Conservation (phyloP, 1,140 invertebrate genomes). For the Cephus cinctus region DNA sequence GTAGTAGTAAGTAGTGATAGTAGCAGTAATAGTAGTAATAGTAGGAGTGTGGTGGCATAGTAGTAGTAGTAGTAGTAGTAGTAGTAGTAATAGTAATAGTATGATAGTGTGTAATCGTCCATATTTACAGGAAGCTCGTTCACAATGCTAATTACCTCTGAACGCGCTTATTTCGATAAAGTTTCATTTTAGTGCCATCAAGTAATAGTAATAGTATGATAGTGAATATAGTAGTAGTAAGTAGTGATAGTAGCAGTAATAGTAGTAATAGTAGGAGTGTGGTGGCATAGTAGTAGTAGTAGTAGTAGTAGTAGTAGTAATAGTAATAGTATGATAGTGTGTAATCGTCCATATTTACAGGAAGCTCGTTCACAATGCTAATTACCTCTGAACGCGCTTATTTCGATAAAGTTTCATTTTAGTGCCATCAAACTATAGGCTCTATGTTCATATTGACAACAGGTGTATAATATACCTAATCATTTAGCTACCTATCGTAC, state of each 20-base stretch:
- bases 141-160: conserved; percentile 7
- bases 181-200: no score
- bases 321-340: no score
- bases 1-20: background rate
- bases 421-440: conserved; percentile 44
- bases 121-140: conserved; percentile 46
- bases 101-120: no score
- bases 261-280: no score
- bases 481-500: conserved; percentile 50
- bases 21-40: no score
- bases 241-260: background rate
- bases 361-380: conserved; percentile 9
- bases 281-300: no score
- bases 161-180: conserved; percentile 41
- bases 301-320: no score
- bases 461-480: conserved; percentile 43
- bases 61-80: no score
- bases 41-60: no score
- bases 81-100: no score
- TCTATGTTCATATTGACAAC: conserved; percentile 53
- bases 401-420: conserved; percentile 13
- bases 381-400: background rate
- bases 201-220: no score
- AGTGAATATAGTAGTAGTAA: background rate
- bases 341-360: conserved; percentile 19